phyloP scores from a whole-genome alignment of 2,888 invertebrate species.

The Limnephilus lunatus region DNA sequence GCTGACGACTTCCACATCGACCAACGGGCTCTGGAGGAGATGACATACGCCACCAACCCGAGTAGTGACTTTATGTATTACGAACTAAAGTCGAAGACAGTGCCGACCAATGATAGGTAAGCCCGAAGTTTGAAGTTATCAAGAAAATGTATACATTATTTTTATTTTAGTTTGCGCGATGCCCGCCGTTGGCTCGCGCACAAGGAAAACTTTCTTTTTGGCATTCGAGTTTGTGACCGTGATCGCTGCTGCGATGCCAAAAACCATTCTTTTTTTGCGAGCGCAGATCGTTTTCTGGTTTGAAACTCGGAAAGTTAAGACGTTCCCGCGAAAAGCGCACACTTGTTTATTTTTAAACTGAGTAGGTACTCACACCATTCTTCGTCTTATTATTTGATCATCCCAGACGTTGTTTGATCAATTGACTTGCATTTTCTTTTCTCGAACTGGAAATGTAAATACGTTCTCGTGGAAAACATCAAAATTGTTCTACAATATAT shows the following conservation, averaged over 20 bases:
- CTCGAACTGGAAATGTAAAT: neutral
- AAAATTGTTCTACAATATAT: too few species aligned
- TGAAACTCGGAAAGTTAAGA: neutral
- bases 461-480: conserved; percentile 19
- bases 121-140: conserved; percentile 46
- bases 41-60: conserved; percentile 73
- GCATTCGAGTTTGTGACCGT: conserved; percentile 51
- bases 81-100: conserved; percentile 78
- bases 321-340: conserved; percentile 18
- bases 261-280: conserved; percentile 44
- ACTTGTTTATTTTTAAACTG: conserved; percentile 12
- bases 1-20: conserved; percentile 76
- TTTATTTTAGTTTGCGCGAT: conserved; percentile 51
- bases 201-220: conserved; percentile 60
- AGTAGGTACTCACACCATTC: neutral
- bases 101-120: conserved; percentile 65
- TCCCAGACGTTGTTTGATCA: neutral
- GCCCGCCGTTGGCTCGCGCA: conserved; percentile 57
- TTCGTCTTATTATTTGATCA: neutral
- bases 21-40: conserved; percentile 73
- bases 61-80: conserved; percentile 80
- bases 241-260: conserved; percentile 45
- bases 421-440: neutral
- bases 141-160: conserved; percentile 27
- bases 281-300: neutral